Percentiles rank a stretch among this genome's conserved stretches.
Conservation (phyloP, 1,140 invertebrate species). For the Aethina tumida region DNA sequence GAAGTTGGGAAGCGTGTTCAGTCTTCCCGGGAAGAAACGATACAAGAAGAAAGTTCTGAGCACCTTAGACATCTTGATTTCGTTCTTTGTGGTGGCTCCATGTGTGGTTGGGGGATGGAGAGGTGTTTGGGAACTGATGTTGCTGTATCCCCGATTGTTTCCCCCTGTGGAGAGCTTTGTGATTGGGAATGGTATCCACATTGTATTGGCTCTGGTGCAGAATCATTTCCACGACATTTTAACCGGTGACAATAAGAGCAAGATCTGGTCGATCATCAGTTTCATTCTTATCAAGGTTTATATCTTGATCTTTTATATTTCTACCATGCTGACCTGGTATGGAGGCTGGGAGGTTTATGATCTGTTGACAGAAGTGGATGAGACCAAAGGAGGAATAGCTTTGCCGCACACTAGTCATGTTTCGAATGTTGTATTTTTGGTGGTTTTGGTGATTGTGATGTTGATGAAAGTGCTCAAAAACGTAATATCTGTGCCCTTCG, state of each 20-base stretch:
- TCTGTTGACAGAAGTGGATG: slow-evolving; percentile 11
- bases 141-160: slow-evolving; percentile 41
- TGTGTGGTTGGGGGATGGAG: slow-evolving; percentile 55
- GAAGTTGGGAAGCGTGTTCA: no score
- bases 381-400: slow-evolving; percentile 47
- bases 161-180: slow-evolving; percentile 38
- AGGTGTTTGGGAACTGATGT: slow-evolving; percentile 54
- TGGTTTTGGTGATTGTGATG: slow-evolving; percentile 43
- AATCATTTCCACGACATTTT: slow-evolving; percentile 45
- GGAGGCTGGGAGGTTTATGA: slow-evolving; percentile 56
- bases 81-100: slow-evolving; percentile 46
- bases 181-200: slow-evolving; percentile 39
- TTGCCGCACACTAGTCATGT: no score
- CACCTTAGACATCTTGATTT: slow-evolving; percentile 57
- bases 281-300: slow-evolving; percentile 35
- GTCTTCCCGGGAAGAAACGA: neutral
- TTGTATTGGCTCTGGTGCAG: slow-evolving; percentile 38
- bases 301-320: slow-evolving; percentile 45
- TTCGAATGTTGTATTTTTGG: slow-evolving; percentile 47
- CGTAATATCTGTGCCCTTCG: slow-evolving; percentile 47
- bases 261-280: slow-evolving; percentile 1
- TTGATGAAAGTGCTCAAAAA: slow-evolving; percentile 44
- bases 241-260: slow-evolving; percentile 31
- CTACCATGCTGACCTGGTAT: slow-evolving; percentile 51
- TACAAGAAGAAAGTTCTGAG: slow-evolving; percentile 45